A percentile compares a stretch with the other conserved stretches of the same genome.
phyloP scores from a whole-genome alignment of 2,113 vertebrate genomes.

The Rhineura floridana region DNA sequence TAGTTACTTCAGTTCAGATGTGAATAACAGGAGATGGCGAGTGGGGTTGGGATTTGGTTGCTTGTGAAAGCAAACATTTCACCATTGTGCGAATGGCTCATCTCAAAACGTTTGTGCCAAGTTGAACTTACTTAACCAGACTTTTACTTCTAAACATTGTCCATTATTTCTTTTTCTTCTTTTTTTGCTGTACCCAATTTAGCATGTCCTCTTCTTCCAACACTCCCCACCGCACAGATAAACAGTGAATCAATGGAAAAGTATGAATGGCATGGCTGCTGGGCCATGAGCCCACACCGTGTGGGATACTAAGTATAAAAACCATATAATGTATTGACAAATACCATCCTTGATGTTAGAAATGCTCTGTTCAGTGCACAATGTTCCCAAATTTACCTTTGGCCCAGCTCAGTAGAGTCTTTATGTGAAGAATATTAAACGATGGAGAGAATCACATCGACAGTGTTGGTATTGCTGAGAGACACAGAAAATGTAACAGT shows the following conservation, averaged over 20 bases:
- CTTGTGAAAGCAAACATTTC: not conserved
- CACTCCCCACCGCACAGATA: not conserved
- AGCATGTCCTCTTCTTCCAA: not conserved
- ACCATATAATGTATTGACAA: constrained; percentile 1
- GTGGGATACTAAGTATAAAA: constrained; percentile 48
- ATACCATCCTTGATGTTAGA: not conserved
- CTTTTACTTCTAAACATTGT: not conserved
- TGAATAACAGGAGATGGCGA: not conserved
- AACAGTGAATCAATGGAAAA: constrained; percentile 18
- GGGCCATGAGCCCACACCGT: constrained; percentile 39
- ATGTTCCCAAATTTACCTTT: not conserved
- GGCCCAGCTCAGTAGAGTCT: not conserved
- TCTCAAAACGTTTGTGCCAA: not conserved
- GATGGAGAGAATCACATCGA: not conserved
- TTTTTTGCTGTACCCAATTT: constrained; percentile 9
- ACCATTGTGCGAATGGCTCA: not conserved
- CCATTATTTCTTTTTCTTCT: not conserved
- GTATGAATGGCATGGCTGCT: constrained; percentile 27
- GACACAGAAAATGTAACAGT: constrained; percentile 12
- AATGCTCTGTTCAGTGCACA: not conserved
- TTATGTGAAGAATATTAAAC: not conserved
- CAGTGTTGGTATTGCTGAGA: not conserved
- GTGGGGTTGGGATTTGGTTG: not conserved
- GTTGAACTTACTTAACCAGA: constrained; percentile 17
- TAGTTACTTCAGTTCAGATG: not conserved